A percentile compares a stretch with the other conserved stretches of the same genome.
These are phyloP conservation scores for Pagrus major DNA, from an alignment of 2,113 vertebrate species.

Conservation along the genomic window DNA sequence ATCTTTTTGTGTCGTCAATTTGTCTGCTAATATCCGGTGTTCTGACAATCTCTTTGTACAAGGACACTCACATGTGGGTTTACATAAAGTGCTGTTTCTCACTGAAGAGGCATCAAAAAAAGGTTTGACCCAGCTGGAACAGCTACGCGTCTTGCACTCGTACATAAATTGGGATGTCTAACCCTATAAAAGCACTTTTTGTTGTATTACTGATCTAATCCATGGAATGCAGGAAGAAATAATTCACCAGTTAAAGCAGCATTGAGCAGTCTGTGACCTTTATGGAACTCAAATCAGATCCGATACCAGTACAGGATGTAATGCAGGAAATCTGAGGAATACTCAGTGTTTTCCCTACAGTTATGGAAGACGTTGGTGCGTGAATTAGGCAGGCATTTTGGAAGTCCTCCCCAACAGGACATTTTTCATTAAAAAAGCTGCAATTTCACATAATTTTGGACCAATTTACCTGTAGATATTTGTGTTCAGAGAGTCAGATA, in stretches of 20 bases:
- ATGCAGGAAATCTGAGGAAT: not conserved
- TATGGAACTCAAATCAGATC: not conserved
- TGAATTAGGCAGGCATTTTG: too few species aligned
- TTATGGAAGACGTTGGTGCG: too few species aligned
- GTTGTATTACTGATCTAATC: conserved; percentile 5
- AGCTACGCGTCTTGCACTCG: not conserved
- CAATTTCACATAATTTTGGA: too few species aligned
- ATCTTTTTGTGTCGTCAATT: conserved; percentile 7
- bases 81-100: conserved; percentile 12
- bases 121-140: conserved; percentile 7
- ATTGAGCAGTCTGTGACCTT: conserved; percentile 30
- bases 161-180: not conserved
- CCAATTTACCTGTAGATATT: too few species aligned
- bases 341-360: too few species aligned
- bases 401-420: too few species aligned
- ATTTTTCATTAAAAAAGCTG: too few species aligned
- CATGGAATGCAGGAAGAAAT: not conserved
- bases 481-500: too few species aligned
- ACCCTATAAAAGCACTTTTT: conserved; percentile 7
- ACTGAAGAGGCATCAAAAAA: not conserved
- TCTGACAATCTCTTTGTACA: not conserved
- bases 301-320: not conserved
- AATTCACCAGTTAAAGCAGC: conserved; percentile 6
- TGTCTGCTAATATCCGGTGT: conserved; percentile 7
- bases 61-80: not conserved